Conservation (phyloP, 2,113 vertebrate genomes). For the Python bivittatus region DNA sequence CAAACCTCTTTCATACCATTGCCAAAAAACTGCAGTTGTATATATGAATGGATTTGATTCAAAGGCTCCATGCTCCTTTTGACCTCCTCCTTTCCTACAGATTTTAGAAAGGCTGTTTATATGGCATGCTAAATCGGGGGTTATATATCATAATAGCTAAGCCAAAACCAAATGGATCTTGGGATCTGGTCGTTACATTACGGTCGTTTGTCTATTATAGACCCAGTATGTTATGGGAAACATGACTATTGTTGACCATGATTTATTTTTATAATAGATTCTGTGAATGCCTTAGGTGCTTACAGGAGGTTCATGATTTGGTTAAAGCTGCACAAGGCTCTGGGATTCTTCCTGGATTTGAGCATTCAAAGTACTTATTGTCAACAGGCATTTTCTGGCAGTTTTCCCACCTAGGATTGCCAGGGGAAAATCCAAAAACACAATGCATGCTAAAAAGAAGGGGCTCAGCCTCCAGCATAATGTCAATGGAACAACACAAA, state of each 20-base stretch:
- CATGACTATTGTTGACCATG: rapidly evolving
- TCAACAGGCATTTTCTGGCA: background rate
- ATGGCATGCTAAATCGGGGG: no score
- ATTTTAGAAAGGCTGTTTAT: no score
- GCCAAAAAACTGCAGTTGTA: no score
- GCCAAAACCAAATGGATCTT: no score
- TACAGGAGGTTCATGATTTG: background rate
- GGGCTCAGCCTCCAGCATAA: background rate
- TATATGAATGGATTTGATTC: no score
- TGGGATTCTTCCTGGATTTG: background rate
- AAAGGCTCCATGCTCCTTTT: no score
- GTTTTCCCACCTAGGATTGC: background rate
- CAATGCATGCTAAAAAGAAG: no score
- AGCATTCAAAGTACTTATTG: background rate
- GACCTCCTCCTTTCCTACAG: no score
- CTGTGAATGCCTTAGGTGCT: background rate
- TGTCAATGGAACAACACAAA: background rate
- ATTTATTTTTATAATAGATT: background rate
- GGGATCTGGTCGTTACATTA: no score
- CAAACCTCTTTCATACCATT: no score
- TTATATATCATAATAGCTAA: no score
- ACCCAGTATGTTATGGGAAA: background rate
- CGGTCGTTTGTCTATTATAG: background rate
- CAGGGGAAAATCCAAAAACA: background rate
- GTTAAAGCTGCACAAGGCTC: background rate